Conservation (phyloP, 2,888 invertebrate genomes). For the Clusia tigrina region DNA sequence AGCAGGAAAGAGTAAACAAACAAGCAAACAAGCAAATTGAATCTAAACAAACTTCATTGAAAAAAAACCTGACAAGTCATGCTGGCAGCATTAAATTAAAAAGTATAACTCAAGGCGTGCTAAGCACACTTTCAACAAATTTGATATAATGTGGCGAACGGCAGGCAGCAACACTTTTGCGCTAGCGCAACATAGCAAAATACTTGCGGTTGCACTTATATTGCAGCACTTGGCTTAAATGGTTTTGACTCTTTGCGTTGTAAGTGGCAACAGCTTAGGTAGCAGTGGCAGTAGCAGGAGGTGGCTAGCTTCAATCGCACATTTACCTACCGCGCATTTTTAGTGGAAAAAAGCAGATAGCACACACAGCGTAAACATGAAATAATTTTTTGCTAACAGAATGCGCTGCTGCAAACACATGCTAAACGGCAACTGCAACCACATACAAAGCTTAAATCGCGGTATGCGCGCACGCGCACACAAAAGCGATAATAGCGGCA, state of each 20-base stretch:
- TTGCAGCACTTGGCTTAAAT: slow-evolving; percentile 11
- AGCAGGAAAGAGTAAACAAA: neutral
- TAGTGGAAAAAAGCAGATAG: slow-evolving; percentile 15
- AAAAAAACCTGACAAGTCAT: neutral
- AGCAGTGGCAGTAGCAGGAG: neutral
- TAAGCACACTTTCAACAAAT: slow-evolving; percentile 2
- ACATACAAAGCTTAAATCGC: no score
- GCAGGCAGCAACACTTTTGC: slow-evolving; percentile 5
- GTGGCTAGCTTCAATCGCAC: neutral
- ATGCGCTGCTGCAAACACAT: no score
- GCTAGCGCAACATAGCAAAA: neutral
- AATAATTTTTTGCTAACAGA: slow-evolving; percentile 19
- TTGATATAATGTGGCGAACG: no score
- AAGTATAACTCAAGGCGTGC: slow-evolving; percentile 4
- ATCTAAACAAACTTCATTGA: slow-evolving; percentile 26
- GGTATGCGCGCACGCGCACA: slow-evolving; percentile 13
- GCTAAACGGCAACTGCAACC: no score
- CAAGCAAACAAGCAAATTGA: slow-evolving; percentile 7
- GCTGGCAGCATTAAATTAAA: neutral
- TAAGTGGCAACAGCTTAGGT: neutral
- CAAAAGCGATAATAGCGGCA: slow-evolving; percentile 1
- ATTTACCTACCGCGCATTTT: slow-evolving; percentile 19
- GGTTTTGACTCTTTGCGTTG: slow-evolving; percentile 12
- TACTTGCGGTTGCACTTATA: no score
- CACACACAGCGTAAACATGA: slow-evolving; percentile 18